These are phyloP conservation scores for Plebejus melissa DNA, from an alignment of 2,888 invertebrate species.

Conservation along the genomic window DNA sequence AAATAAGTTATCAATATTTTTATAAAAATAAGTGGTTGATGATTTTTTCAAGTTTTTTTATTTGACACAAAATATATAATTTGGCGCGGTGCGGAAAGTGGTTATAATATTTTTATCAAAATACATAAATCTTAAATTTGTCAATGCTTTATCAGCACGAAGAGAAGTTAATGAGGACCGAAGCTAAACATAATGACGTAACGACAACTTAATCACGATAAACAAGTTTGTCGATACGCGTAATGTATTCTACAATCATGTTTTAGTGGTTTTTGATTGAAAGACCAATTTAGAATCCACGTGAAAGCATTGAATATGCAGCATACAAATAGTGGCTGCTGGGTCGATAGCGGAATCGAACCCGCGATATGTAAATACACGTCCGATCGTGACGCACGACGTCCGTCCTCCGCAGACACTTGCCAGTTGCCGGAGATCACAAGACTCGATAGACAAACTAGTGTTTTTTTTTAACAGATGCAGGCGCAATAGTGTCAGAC, in stretches of 20 bases:
- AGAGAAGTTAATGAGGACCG: background rate
- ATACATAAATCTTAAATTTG: no score
- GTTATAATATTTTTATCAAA: no score
- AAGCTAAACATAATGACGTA: constrained; percentile 3
- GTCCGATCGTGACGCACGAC: constrained; percentile 77
- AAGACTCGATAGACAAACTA: constrained; percentile 41
- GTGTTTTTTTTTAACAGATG: constrained; percentile 33
- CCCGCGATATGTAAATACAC: constrained; percentile 72
- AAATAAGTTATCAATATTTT: no score
- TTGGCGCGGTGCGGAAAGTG: no score
- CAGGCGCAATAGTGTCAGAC: constrained; percentile 34
- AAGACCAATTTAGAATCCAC: constrained; percentile 1
- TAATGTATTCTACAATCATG: background rate
- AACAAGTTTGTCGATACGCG: background rate
- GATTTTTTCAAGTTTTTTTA: no score
- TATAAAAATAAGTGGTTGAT: no score
- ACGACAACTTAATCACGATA: background rate
- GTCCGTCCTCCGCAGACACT: constrained; percentile 58
- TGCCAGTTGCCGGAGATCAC: constrained; percentile 48
- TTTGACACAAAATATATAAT: no score
- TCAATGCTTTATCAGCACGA: background rate
- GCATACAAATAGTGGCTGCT: constrained; percentile 36
- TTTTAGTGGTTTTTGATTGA: constrained; percentile 10
- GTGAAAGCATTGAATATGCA: constrained; percentile 37
- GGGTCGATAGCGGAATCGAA: constrained; percentile 61